Evolutionary conservation across 37 sponge, comb jelly and placozoan species (phyloP).

Genomic region (Spongilla lacustris): DNA sequence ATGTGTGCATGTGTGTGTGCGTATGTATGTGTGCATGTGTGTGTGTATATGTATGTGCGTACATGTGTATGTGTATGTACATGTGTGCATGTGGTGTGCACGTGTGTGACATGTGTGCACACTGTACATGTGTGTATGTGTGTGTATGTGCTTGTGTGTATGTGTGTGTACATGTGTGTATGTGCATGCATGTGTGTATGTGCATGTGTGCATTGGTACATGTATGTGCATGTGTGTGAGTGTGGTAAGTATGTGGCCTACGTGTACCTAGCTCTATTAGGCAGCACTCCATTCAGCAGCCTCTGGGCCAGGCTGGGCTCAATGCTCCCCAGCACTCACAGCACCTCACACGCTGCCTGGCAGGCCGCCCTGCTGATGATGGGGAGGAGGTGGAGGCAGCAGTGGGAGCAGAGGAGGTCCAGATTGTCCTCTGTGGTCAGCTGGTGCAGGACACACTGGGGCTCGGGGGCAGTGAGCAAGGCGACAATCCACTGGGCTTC

Average conservation of each 20-base stretch:
- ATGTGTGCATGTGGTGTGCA: no score
- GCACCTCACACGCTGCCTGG: background rate
- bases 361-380: background rate
- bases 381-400: slow-evolving; percentile 22
- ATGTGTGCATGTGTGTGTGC: no score
- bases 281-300: background rate
- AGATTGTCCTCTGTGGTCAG: background rate
- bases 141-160: no score
- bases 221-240: background rate
- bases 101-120: no score
- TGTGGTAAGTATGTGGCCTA: no score
- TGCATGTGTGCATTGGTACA: background rate
- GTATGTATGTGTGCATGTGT: no score
- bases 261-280: background rate
- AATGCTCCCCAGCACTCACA: background rate
- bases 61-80: no score
- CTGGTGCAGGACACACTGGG: background rate
- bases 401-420: slow-evolving; percentile 3
- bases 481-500: background rate
- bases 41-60: no score
- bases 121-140: no score
- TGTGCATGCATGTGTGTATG: background rate
- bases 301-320: no score
- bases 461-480: background rate
- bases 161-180: background rate